phyloP scores from a whole-genome alignment of 2,888 invertebrate species.

The Melanostoma mellinum region DNA sequence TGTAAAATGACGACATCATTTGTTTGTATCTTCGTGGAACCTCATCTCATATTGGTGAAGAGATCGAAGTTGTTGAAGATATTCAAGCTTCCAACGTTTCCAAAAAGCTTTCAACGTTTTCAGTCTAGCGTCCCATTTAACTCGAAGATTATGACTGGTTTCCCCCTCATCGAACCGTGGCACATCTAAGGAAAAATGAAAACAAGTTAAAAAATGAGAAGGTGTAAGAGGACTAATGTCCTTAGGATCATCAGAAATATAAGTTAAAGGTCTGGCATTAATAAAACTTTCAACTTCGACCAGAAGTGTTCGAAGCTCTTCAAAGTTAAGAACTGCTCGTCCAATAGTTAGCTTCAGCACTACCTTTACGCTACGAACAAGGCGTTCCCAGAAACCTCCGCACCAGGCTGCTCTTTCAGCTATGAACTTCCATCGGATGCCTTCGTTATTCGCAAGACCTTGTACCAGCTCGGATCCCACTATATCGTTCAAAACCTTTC shows the following conservation, averaged over 20 bases:
- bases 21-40: background rate
- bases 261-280: too few relatives aligned
- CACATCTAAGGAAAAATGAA: conserved; percentile 7
- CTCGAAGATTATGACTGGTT: conserved; percentile 1
- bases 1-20: conserved; percentile 51
- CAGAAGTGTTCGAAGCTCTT: too few relatives aligned
- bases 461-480: too few relatives aligned
- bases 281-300: too few relatives aligned
- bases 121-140: conserved; percentile 11
- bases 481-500: too few relatives aligned
- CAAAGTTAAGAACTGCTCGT: background rate
- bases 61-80: conserved; percentile 28
- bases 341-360: background rate
- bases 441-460: background rate
- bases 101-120: conserved; percentile 9
- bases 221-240: conserved; percentile 22
- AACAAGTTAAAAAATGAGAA: conserved; percentile 21
- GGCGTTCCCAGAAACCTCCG: too few relatives aligned
- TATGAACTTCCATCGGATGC: conserved; percentile 8
- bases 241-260: conserved; percentile 14
- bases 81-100: conserved; percentile 16
- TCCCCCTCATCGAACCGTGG: background rate
- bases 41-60: conserved; percentile 4
- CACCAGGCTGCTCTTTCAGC: background rate
- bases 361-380: background rate